These are phyloP conservation scores for Seriola rivoliana DNA, from an alignment of 2,113 vertebrate genomes.

Conservation along the genomic window DNA sequence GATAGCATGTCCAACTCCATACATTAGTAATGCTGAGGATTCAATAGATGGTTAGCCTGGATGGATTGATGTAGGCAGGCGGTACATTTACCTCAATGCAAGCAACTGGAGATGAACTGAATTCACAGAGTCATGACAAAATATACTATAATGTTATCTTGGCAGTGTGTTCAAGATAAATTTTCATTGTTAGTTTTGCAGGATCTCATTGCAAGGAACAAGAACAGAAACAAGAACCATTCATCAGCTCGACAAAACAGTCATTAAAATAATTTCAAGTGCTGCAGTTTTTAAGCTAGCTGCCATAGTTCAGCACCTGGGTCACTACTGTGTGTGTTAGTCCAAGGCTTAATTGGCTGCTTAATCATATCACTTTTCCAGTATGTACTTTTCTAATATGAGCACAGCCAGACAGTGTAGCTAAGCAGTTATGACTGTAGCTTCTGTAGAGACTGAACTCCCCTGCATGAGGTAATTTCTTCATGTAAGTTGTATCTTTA, in stretches of 20 bases:
- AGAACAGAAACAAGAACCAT: neutral
- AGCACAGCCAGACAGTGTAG: neutral
- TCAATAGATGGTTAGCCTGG: constrained; percentile 67
- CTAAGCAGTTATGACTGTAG: neutral
- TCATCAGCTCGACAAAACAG: constrained; percentile 13
- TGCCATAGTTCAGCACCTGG: constrained; percentile 35
- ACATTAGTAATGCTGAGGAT: constrained; percentile 79
- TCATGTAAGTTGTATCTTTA: constrained; percentile 1
- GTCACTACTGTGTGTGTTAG: constrained; percentile 18
- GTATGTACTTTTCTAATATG: constrained; percentile 7
- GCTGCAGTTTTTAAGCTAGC: constrained; percentile 4
- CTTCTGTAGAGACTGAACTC: neutral
- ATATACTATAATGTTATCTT: neutral
- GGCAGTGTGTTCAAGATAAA: neutral
- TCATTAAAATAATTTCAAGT: constrained; percentile 39
- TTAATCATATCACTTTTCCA: constrained; percentile 14
- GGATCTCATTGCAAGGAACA: neutral
- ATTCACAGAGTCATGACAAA: neutral
- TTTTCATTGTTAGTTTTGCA: neutral
- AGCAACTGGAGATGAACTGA: constrained; percentile 36
- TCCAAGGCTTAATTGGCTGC: constrained; percentile 52
- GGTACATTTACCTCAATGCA: constrained; percentile 37
- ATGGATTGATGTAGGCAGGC: constrained; percentile 63
- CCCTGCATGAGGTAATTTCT: neutral
- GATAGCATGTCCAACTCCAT: constrained; percentile 82